These are phyloP conservation scores for Babyrousa celebensis DNA, from an alignment of 2,797 vertebrate species.

Conservation along the genomic window DNA sequence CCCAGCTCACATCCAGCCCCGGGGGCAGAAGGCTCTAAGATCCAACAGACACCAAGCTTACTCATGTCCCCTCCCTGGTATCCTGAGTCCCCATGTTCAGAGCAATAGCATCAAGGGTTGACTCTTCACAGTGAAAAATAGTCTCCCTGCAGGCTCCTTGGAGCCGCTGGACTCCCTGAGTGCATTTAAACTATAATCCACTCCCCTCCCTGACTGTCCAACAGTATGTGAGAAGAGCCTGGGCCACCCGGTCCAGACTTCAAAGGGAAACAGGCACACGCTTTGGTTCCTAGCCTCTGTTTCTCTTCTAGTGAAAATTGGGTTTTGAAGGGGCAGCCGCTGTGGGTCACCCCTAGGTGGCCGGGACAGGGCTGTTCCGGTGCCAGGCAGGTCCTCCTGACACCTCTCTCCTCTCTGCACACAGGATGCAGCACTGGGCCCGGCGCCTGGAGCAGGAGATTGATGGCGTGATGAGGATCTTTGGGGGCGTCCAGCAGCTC, in stretches of 20 bases:
- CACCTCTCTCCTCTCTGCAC: constrained; percentile 76
- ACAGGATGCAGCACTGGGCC: constrained; percentile 99
- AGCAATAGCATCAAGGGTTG: constrained; percentile 62
- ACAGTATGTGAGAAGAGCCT: neutral
- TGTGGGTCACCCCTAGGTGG: neutral
- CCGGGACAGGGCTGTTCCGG: neutral
- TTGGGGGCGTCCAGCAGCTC: constrained; percentile 98
- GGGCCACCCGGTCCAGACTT: constrained; percentile 60
- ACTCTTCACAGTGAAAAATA: constrained; percentile 19
- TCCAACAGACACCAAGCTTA: neutral
- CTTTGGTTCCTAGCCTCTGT: constrained; percentile 37
- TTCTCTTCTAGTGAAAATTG: constrained; percentile 72
- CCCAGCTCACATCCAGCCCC: neutral
- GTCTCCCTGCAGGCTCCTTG: constrained; percentile 53
- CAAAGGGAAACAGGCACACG: constrained; percentile 60
- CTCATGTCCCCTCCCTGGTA: neutral
- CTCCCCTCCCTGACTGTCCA: neutral
- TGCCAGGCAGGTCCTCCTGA: constrained; percentile 34
- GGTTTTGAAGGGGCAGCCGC: constrained; percentile 27
- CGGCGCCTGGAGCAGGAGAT: constrained; percentile 98
- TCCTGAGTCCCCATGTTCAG: constrained; percentile 2
- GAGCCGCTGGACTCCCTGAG: constrained; percentile 67
- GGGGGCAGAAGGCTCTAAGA: neutral
- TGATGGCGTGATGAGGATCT: constrained; percentile 97
- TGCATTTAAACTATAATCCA: constrained; percentile 52